Evolutionary conservation across 2,888 invertebrate genomes (phyloP), one percentile per base, ranked within the genome.

Genomic region (Temnothorax rugatulus): DNA sequence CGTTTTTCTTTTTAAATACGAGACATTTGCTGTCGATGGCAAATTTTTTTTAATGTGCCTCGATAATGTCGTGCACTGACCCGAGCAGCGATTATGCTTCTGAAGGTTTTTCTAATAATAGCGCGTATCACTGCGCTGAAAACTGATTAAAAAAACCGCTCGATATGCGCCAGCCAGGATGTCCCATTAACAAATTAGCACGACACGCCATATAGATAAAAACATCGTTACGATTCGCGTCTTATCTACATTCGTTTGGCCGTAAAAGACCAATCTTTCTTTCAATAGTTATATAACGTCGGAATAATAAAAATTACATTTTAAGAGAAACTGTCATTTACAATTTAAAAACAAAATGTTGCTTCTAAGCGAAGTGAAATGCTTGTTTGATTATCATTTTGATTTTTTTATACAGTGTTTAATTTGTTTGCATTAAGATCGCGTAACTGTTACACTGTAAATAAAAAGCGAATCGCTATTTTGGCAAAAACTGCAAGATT

Each of bases 151-250:
- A 91, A 85, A 84, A 88, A 87, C 86, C 79, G 52, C 71, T 68
- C 64, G 84, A 86, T 84, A 85, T 88, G 85, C 88, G 85, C 71
- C 86, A 79, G 86, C 77, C 91, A 92, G 92, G 92, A 92, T 90
- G 89, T 92, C 89, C 86, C 89, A 88, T 88, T 89, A 88, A 91
- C 90, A 87, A 91, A 91, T 92, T 90, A 87, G 86, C 90, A 81
- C 83, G 89, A 83, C 88, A 84, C 38, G 82, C 68, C 84, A 86
- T 88, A 83, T 73, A 90, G 90, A 90, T 90, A 90, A 82, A 66
- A 76, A 21, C 68, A 47, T 69, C 83, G 75, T 75, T 71, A 68
- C 83, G 18, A 71, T 41, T 41, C 34, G 29, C 64, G 61, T 68
- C 63, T 85, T 90, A 90, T 90, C 89, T 82, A 61, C 63, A 41